These are phyloP conservation scores for Choristoneura rosaceana DNA, from an alignment of 2,888 invertebrate genomes.

Conservation along the genomic window DNA sequence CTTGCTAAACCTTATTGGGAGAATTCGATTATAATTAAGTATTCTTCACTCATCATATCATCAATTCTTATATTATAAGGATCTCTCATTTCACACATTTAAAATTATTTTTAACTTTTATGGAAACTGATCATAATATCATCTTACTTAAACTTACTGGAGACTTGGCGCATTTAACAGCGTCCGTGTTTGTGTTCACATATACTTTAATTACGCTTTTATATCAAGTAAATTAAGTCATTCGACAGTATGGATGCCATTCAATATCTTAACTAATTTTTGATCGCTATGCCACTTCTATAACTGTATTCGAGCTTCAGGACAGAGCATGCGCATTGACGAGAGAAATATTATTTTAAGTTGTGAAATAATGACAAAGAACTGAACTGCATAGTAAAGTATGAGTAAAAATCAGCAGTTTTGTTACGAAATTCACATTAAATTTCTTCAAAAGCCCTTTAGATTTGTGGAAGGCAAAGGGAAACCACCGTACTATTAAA, in stretches of 20 bases:
- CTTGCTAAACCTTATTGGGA: no score
- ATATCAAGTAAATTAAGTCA: not conserved
- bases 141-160: not conserved
- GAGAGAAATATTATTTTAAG: not conserved
- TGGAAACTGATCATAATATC: not conserved
- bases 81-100: not conserved
- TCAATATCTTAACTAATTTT: not conserved
- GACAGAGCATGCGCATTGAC: conserved; percentile 4
- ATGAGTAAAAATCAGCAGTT: no score
- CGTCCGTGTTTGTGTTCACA: not conserved
- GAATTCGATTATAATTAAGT: no score
- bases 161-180: not conserved
- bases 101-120: not conserved
- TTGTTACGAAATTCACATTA: no score
- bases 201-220: not conserved
- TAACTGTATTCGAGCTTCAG: not conserved
- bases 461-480: no score
- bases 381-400: not conserved
- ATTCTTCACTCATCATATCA: no score
- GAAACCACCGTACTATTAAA: no score
- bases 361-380: not conserved
- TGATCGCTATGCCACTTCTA: not conserved
- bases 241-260: not conserved
- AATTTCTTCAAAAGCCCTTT: no score
- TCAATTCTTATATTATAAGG: no score